phyloP scores from a whole-genome alignment of 2,888 invertebrate genomes.

The Heliconius charithonia region DNA sequence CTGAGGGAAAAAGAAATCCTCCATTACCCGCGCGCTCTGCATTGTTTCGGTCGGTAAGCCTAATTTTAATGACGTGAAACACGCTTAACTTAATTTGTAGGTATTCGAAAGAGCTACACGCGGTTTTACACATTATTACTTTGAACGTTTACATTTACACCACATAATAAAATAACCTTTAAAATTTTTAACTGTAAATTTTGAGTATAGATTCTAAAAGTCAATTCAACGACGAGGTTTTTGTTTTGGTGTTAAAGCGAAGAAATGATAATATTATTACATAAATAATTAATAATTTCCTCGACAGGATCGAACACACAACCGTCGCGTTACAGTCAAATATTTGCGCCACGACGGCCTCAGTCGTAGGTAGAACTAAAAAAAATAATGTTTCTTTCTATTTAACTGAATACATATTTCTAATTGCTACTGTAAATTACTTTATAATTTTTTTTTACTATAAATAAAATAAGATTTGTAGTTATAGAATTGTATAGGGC shows the following conservation, averaged over 20 bases:
- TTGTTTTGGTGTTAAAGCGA: too few species aligned
- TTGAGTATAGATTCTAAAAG: background rate
- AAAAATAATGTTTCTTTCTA: too few species aligned
- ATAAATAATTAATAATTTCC: too few species aligned
- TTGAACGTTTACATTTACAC: conserved; percentile 58
- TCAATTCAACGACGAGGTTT: too few species aligned
- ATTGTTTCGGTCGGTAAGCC: conserved; percentile 58
- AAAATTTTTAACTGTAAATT: conserved; percentile 36
- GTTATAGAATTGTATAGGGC: background rate
- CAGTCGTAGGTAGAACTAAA: too few species aligned
- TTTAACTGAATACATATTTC: too few species aligned
- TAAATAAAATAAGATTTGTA: background rate
- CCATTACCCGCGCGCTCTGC: conserved; percentile 54
- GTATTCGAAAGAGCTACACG: conserved; percentile 60
- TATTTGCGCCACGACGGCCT: too few species aligned
- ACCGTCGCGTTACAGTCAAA: too few species aligned
- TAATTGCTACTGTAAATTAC: too few species aligned
- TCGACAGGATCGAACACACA: too few species aligned
- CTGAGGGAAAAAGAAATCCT: conserved; percentile 41
- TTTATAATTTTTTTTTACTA: too few species aligned
- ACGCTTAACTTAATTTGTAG: conserved; percentile 51
- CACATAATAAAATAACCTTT: conserved; percentile 49
- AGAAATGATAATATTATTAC: too few species aligned
- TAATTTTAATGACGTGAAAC: conserved; percentile 51
- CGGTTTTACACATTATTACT: conserved; percentile 60